Base-by-base conservation (phyloP, 2,797 vertebrate species). In the Mus minutoides region DNA sequence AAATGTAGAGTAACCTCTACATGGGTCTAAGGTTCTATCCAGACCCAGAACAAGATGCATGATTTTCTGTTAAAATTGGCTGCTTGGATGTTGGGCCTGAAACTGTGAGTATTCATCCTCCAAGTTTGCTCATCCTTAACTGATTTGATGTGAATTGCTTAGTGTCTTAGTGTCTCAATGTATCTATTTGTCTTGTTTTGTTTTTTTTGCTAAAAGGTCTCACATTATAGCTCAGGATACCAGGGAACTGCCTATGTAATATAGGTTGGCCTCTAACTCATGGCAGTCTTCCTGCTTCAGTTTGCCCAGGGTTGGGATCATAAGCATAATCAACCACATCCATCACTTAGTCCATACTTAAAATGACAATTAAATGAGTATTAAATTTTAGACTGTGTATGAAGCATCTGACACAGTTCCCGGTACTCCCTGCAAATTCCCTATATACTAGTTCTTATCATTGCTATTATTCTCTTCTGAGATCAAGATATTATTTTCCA, bases 71-170 rank as follows among this genome's bases (percentile, higher is more conserved):
- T 80, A 69, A 73, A 75, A 3, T 19, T 12, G 21, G 22, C 29
- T 83, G 11, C 19, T 67, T 26, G 4, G 17, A 21, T 64, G 0
- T 34, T 54, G 21, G 46, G 4, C 1, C 52, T 89, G 46, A 91
- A 73, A 93, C 46, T 31, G 60, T 75, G 10, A 13, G 19, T 9
- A 69, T 87, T 77, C 1, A 56, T 34, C 17, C 29, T 49, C 77
- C 40, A 37, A 21, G 26, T 78, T 11, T 92, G 21, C 17, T 43
- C n/a, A 62, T 87, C 22, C 71, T 29, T 86, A 76, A 56, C 12
- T 60, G 0, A 64, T 82, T 80, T 82, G 77, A 88, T 84, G 26
- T 19, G 69, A 94, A 26, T 84, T 96, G 31, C 7, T 83, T 95
- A 92, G 80, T 49, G 6, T 96, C n/a, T 92, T 1, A 24, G 10